Evolutionary conservation across 2,797 vertebrate genomes (phyloP).

Genomic region (Poeciliopsis presidionis): DNA sequence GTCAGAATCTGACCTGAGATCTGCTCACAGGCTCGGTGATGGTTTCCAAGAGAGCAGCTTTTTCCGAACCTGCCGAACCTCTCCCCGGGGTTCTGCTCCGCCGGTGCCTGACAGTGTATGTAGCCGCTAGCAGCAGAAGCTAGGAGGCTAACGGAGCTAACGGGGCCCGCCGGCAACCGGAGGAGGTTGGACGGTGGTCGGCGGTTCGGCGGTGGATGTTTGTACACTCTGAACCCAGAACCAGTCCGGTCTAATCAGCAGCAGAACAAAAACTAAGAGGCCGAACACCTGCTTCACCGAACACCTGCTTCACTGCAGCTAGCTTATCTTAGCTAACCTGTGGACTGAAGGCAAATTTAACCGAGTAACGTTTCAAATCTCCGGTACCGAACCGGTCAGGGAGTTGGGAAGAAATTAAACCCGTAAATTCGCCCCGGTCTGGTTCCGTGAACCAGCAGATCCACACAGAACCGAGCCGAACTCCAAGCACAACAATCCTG

Average conservation of each 20-base stretch:
- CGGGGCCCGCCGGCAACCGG: not conserved
- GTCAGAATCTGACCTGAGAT: not conserved
- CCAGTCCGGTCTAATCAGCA: not conserved
- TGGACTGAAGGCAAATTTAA: not conserved
- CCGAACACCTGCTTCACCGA: slow-evolving; percentile 3
- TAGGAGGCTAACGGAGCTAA: not conserved
- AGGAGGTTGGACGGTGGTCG: not conserved
- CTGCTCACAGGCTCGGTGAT: not conserved
- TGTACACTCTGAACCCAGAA: not conserved
- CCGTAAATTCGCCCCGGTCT: no score
- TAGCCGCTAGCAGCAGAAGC: not conserved
- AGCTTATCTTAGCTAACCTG: slow-evolving; percentile 1
- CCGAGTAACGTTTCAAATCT: not conserved
- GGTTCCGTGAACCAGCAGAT: not conserved
- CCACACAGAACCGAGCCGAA: slow-evolving; percentile 7
- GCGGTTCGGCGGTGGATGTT: not conserved
- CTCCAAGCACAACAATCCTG: not conserved
- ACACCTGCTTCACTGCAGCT: not conserved
- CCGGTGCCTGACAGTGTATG: not conserved
- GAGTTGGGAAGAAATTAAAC: not conserved
- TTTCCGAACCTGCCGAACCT: not conserved
- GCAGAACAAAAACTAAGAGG: not conserved
- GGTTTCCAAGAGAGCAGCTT: not conserved
- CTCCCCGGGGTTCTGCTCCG: not conserved
- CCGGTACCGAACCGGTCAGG: not conserved